A percentile compares a stretch with the other conserved stretches of the same genome.
These are phyloP conservation scores for Nymphalis polychloros DNA, from an alignment of 2,888 invertebrate genomes.

Conservation along the genomic window DNA sequence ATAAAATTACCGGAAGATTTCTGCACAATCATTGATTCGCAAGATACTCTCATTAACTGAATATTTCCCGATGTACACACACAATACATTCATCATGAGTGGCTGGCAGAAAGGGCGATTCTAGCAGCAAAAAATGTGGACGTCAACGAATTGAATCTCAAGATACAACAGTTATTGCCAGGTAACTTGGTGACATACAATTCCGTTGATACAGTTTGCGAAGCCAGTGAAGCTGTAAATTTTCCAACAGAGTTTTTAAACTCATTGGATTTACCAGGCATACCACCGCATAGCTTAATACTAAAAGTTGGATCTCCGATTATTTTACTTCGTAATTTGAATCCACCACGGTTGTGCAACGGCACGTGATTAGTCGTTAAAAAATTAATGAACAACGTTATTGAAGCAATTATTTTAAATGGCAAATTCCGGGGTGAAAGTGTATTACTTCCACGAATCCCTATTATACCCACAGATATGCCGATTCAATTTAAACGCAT, in stretches of 20 bases:
- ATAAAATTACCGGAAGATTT: no score
- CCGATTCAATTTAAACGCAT: no score
- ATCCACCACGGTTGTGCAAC: conserved; percentile 32
- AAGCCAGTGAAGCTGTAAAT: conserved; percentile 31
- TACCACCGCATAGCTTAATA: conserved; percentile 38
- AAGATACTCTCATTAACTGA: no score
- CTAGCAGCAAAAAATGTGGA: conserved; percentile 41
- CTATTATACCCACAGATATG: no score
- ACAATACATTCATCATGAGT: no score
- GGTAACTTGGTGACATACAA: conserved; percentile 32
- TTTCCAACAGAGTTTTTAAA: conserved; percentile 36
- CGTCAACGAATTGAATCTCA: conserved; percentile 35
- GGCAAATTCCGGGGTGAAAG: no score
- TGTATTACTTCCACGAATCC: no score
- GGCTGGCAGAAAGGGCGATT: conserved; percentile 25
- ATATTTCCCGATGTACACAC: no score
- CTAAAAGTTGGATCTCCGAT: conserved; percentile 39
- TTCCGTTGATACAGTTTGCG: conserved; percentile 36
- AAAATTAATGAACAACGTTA: conserved; percentile 31
- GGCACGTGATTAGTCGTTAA: conserved; percentile 31
- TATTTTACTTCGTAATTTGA: conserved; percentile 37
- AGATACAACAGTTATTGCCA: conserved; percentile 37
- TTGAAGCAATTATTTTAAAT: conserved; percentile 29
- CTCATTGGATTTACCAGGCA: conserved; percentile 37
- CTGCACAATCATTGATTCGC: no score